Evolutionary conservation across 1,140 invertebrate genomes (phyloP), one percentile per base, ranked within the genome.

Genomic region (Euwallacea fornicatus): DNA sequence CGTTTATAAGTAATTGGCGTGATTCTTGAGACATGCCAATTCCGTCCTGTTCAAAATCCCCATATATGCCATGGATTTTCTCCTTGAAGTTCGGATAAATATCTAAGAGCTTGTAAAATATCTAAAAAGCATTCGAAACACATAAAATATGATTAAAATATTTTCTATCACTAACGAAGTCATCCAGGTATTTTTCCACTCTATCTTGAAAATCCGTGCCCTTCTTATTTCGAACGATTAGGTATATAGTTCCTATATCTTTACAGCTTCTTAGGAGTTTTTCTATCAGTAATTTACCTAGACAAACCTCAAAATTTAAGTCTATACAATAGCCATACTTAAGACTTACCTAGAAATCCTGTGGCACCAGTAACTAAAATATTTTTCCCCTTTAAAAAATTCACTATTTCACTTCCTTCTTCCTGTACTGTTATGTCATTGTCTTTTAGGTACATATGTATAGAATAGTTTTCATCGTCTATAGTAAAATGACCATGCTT

Each of bases 221-320:
- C 77, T 90, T 91, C 82, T 94, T 95, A n/a, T 85, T 84, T 74
- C 93, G 83, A 50, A 95, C 86, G 53, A 96, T 82, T 44, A 95
- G 81, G 79, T 91, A 95, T 73, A 96, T 87, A 21, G 84, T 87
- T 43, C 86, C 86, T 42, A 96, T 75, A 69, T 90, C 88, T 10
- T 86, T 85, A 81, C 93, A 95, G 42, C 88, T 88, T 68, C 93
- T 85, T 21, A 95, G 81, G 58, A 96, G 79, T 81, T 95, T 95
- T 82, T 95, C 93, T 47, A 95, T 89, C 42, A 94, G 82, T 16
- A 90, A 84, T 81, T 90, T 90, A 9, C 90, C 90, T 68, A 73
- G 13, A 60, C 61, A 63, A 63, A n/a, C n/a, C n/a, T n/a, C n/a
- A n/a, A n/a, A n/a, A n/a, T n/a, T n/a, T n/a, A n/a, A 60, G 8